Conservation (phyloP, 2,888 invertebrate species). For the Chymomyza procnemis region DNA sequence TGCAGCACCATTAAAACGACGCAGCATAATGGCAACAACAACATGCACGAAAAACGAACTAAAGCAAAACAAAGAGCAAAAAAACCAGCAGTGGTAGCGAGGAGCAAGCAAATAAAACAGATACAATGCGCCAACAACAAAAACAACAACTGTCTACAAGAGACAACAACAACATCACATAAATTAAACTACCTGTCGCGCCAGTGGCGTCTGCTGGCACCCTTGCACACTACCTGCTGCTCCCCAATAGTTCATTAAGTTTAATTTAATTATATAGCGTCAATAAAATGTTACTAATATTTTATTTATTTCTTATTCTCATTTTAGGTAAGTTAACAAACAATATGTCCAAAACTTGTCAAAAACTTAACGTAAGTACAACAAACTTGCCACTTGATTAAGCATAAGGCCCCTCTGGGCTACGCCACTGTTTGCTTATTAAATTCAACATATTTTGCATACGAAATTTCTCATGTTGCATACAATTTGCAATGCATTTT, state of each 20-base stretch:
- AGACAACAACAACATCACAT: conserved; percentile 53
- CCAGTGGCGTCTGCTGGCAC: conserved; percentile 39
- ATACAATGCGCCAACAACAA: conserved; percentile 5
- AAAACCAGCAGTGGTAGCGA: conserved; percentile 10
- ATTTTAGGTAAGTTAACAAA: conserved; percentile 54
- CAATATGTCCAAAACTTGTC: not conserved
- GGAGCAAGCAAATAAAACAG: conserved; percentile 14
- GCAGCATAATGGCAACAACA: conserved; percentile 71
- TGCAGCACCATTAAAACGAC: conserved; percentile 68
- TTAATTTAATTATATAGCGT: conserved; percentile 16
- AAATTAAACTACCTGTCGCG: conserved; percentile 76
- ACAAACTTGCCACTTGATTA: not conserved
- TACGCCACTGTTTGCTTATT: conserved; percentile 41
- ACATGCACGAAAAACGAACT: conserved; percentile 25
- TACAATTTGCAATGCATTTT: conserved; percentile 59
- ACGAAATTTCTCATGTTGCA: conserved; percentile 45
- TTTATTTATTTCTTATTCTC: conserved; percentile 34
- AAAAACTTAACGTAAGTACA: not conserved
- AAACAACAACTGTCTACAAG: conserved; percentile 23
- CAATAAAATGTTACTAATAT: conserved; percentile 43
- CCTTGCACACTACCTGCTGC: too few species aligned
- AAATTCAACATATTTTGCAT: conserved; percentile 42
- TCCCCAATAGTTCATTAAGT: not conserved
- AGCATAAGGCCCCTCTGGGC: not conserved
- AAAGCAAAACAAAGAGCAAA: conserved; percentile 20